Percentiles rank a stretch among this genome's conserved stretches.
These are phyloP conservation scores for Corythornis vintsioides DNA, from an alignment of 2,113 vertebrate genomes.

Conservation along the genomic window DNA sequence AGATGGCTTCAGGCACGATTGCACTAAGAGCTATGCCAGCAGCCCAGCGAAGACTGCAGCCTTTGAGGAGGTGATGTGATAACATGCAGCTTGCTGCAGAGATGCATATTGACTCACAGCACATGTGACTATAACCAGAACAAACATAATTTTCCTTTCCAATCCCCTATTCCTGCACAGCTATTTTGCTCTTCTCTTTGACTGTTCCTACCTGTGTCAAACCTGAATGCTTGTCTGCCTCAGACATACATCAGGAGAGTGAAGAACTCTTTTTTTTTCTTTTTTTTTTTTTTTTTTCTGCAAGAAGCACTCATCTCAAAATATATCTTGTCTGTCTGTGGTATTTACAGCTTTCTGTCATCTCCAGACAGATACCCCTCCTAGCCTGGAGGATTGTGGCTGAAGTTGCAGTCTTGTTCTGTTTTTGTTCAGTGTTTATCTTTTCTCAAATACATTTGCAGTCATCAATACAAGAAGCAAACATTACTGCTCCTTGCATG, in stretches of 20 bases:
- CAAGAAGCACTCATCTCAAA: neutral
- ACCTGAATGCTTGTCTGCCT: neutral
- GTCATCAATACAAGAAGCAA: neutral
- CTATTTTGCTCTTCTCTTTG: neutral
- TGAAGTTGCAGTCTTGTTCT: neutral
- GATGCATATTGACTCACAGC: neutral
- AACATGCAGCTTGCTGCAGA: neutral
- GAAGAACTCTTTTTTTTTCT: neutral
- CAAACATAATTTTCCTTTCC: neutral
- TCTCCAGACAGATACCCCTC: neutral
- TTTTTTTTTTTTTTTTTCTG: neutral
- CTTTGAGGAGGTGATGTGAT: neutral
- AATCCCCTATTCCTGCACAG: neutral
- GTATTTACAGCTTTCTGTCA: neutral
- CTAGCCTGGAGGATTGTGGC: neutral
- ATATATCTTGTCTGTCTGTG: neutral
- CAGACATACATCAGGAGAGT: rapidly evolving
- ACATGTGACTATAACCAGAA: neutral
- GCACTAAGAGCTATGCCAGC: neutral
- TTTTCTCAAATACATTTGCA: neutral
- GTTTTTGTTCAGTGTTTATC: neutral
- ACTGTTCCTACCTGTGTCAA: neutral
- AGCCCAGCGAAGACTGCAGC: neutral
- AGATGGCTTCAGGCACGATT: neutral
- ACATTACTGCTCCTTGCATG: neutral